Base-by-base conservation (phyloP, 2,113 vertebrate species). In the Sisor rabdophorus region DNA sequence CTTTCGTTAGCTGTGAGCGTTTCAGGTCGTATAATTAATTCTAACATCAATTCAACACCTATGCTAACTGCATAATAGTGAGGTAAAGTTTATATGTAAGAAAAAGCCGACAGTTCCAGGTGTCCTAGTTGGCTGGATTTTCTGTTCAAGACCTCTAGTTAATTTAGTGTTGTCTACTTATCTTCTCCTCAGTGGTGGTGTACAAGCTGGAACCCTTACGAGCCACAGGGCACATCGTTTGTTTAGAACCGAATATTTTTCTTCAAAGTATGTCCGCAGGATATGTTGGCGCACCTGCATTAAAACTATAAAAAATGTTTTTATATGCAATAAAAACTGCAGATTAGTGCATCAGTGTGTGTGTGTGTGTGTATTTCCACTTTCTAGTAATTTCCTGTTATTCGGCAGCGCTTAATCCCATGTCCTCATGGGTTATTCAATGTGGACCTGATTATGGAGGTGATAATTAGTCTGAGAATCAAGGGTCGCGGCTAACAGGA, bases 391-490 rank as follows among this genome's bases (percentile, higher is more conserved):
- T 16, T 47, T 44, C 63, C 40, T 36, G 20, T 58, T 48, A 55
- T 63, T 56, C 59, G 52, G 73, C 44, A 79, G 73, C 55, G 54
- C 69, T 30, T 75, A 67, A 63, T 54, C 20, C 50, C 44, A 63
- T 28, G 30, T 67, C 72, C 75, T 81, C 56, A 77, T 58, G 72
- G 80, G 44, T 68, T 11, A 67, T 63, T 82, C 71, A 72, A 63
- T 67, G 67, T 79, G 73, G 63, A 59, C 56, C 56, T 81, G 77
- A 77, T 75, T 74, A 75, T 26, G n/a, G 44, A 40, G 54, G 65
- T 48, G 16, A 53, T 76, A 80, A 82, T 82, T 75, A 80, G 80
- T 58, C 63, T 54, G 36, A n/a, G 30, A 67, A 54, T 69, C 47
- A 77, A 36, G 71, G 53, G 17, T n/a, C 20, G 11, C 26, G 54